Base-by-base conservation (phyloP, 2,113 vertebrate genomes). In the Macheiramphus alcinus region DNA sequence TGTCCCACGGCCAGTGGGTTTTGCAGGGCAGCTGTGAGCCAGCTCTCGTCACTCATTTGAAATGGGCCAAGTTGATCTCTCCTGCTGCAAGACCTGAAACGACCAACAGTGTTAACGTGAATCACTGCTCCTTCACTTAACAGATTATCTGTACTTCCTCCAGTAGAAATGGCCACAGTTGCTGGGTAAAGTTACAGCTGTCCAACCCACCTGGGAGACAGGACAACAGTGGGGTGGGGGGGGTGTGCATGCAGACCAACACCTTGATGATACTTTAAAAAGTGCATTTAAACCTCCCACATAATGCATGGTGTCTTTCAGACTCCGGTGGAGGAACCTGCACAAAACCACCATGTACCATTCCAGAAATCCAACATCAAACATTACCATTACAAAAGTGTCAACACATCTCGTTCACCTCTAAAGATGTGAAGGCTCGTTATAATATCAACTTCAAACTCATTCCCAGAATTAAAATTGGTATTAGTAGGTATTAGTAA, bases 1-100 rank as follows among this genome's bases (percentile, higher is more conserved):
- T 99, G 99, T 62, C 99, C 99, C 65, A 99, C 94, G 2, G 99
- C 98, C 70, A 99, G 97, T 23, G 99, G 99, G 93, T 99, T 99
- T 29, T 93, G 94, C 5, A 95, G 97, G 63, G 82, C 94, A 59
- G 96, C 83, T 7, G 98, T 99, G 67, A 99, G 97, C 99, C 99
- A 99, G 62, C 98, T 99, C 94, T 94, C 97, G 86, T 99, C 99
- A 40, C 98, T 99, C 97, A 98, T 98, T 48, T 95, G 94, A 62
- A 99, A 98, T 55, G 99, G 99, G 38, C 99, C 99, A 13, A 99
- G 42, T 4, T 94, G 98, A 95, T 99, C 99, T 75, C 99, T 98
- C 71, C 98, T 98, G 94, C 98, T 99, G 97, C 99, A 99, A 36
- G 99, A 99, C 92, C 99, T 99, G 94, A 93, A 98, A 97, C 1